Conservation (phyloP, 1,140 invertebrate species). For the Pinna nobilis region DNA sequence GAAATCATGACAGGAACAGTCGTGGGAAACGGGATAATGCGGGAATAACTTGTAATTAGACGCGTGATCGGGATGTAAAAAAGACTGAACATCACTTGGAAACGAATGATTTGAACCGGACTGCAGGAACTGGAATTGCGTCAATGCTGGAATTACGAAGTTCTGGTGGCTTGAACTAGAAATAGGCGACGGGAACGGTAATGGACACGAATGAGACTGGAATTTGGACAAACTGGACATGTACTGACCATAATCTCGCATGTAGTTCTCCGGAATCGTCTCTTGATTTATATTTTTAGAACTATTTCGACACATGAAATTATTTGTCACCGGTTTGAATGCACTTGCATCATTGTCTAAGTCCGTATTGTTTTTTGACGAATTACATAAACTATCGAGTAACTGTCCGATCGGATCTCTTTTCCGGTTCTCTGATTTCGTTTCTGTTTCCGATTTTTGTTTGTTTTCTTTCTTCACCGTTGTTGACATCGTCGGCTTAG, state of each 20-base stretch:
- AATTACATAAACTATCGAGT: conserved; percentile 47
- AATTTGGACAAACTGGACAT: too few relatives aligned
- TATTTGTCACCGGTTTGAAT: conserved; percentile 36
- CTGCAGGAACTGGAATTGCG: too few relatives aligned
- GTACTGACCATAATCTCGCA: too few relatives aligned
- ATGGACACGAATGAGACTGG: too few relatives aligned
- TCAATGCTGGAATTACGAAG: too few relatives aligned
- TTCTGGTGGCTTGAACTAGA: too few relatives aligned
- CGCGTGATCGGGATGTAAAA: not conserved
- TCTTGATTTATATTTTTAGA: too few relatives aligned
- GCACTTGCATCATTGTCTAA: conserved; percentile 26
- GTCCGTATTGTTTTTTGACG: not conserved
- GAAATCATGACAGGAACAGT: conserved; percentile 3
- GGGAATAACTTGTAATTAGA: not conserved
- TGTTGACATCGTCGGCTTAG: not conserved
- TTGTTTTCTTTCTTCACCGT: not conserved
- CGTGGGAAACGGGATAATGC: not conserved
- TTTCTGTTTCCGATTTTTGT: not conserved
- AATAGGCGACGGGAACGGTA: too few relatives aligned
- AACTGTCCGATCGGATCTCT: conserved; percentile 54
- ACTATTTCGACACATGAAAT: too few relatives aligned
- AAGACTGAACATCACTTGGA: too few relatives aligned
- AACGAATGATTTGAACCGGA: too few relatives aligned
- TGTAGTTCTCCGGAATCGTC: too few relatives aligned
- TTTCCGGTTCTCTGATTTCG: conserved; percentile 28